Evolutionary conservation across 1,140 invertebrate species (phyloP), one percentile per base, ranked within the genome.

Genomic region (Diabrotica virgifera): DNA sequence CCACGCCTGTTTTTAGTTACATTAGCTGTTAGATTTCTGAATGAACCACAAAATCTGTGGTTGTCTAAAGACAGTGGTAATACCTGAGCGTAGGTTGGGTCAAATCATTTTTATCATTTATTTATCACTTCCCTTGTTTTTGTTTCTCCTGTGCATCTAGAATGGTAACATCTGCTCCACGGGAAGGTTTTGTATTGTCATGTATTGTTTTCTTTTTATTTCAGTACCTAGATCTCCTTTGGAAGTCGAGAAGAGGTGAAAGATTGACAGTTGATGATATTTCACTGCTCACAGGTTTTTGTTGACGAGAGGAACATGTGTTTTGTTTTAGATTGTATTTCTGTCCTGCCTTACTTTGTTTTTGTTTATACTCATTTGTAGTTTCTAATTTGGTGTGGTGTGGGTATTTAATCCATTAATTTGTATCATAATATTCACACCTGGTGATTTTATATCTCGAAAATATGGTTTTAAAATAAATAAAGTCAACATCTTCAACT

Each of bases 71-170:
- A 7, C 13, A 36, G 14, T 10, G 37, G 13, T 13, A 38, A 12
- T 58, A 63, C 62, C 53, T 56, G 62, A 12, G 40, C 46, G 62
- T 56, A 63, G 54, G 62, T 24, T 58, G 62, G 62, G 62, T 36
- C 38, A 11, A 61, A 24, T 51, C 10, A 14, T 56, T 37, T 40
- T 37, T 52, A 46, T 52, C 46, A 24, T 53, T 36, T 12, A 36
- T 61, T 61, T 38, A 61, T 12, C 46, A 51, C 59, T 52, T 61
- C 35, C 50, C 35, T 6, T 52, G 8, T 52, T 61, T 35, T 61
- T 37, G 12, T 61, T 35, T 46, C 40, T 3, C 40, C 40, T 46
- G 40, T 0, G 2, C 5, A 9, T 24, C 12, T 10, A 5, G 53
- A 11, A 55, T 55, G n/a, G 11, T 24, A 35, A 55, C 53, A 55